Conservation (phyloP, 2,888 invertebrate species). For the Acleris literana region DNA sequence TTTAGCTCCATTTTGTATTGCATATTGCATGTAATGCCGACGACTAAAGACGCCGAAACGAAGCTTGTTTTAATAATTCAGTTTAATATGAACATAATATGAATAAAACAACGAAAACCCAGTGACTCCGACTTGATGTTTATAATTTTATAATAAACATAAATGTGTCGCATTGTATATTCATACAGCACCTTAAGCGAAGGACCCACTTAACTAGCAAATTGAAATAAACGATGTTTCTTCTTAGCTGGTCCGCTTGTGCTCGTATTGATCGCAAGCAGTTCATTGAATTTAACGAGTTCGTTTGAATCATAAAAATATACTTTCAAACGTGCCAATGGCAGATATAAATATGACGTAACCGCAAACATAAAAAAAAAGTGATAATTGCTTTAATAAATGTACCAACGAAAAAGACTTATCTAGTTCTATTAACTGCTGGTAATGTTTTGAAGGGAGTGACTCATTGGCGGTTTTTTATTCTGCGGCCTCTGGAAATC, state of each 20-base stretch:
- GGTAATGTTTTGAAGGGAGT: background rate
- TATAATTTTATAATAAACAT: background rate
- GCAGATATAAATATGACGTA: slow-evolving; percentile 23
- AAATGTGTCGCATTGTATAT: background rate
- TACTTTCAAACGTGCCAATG: slow-evolving; percentile 21
- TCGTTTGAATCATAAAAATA: slow-evolving; percentile 24
- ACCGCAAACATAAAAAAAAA: slow-evolving; percentile 25
- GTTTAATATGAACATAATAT: no score
- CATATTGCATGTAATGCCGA: no score
- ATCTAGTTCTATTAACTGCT: slow-evolving; percentile 44
- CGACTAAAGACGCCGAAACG: no score
- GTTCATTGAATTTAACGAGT: slow-evolving; percentile 26
- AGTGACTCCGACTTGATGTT: background rate
- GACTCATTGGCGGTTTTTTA: no score
- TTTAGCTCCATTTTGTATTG: no score
- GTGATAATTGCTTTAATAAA: slow-evolving; percentile 34
- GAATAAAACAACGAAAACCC: no score
- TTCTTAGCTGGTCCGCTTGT: slow-evolving; percentile 5
- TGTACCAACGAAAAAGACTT: slow-evolving; percentile 50
- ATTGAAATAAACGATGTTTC: slow-evolving; percentile 27
- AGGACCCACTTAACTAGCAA: slow-evolving; percentile 21
- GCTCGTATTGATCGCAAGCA: slow-evolving; percentile 8
- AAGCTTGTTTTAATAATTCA: no score
- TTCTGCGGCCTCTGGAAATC: no score
- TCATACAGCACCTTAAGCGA: slow-evolving; percentile 9